These are phyloP conservation scores for Pegoplata infirma DNA, from an alignment of 2,888 invertebrate genomes.

Conservation along the genomic window DNA sequence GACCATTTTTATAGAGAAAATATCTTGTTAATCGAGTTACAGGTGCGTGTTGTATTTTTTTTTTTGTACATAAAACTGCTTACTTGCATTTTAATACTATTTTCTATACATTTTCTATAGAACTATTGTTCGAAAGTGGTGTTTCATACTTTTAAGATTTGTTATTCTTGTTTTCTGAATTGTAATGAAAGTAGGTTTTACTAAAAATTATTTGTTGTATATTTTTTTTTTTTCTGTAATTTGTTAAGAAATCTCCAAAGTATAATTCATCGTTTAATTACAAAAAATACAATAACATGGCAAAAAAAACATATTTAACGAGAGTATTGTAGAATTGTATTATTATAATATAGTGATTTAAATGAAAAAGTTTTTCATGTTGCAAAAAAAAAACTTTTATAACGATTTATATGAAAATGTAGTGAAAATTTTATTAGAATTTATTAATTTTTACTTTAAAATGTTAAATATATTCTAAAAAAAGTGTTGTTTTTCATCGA, in stretches of 20 bases:
- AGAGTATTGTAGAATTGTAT: too few species aligned
- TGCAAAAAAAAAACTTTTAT: too few species aligned
- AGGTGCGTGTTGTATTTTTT: neutral
- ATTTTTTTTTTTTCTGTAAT: constrained; percentile 16
- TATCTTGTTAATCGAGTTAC: too few species aligned
- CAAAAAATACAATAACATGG: constrained; percentile 37
- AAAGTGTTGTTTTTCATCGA: too few species aligned
- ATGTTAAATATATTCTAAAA: too few species aligned
- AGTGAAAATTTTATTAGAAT: too few species aligned
- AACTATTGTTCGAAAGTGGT: constrained; percentile 29
- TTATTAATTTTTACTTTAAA: too few species aligned
- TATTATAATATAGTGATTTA: neutral
- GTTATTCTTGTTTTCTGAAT: neutral
- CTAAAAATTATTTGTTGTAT: neutral
- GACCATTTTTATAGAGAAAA: neutral
- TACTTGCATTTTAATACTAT: constrained; percentile 7
- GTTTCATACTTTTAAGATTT: constrained; percentile 24
- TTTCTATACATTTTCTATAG: constrained; percentile 2
- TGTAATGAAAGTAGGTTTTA: constrained; percentile 25
- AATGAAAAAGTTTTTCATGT: neutral
- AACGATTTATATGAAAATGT: too few species aligned
- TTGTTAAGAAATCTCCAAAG: constrained; percentile 57
- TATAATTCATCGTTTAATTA: constrained; percentile 58
- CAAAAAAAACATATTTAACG: neutral
- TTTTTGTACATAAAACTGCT: constrained; percentile 1